phyloP scores from a whole-genome alignment of 2,113 vertebrate species.

The Physeter macrocephalus region DNA sequence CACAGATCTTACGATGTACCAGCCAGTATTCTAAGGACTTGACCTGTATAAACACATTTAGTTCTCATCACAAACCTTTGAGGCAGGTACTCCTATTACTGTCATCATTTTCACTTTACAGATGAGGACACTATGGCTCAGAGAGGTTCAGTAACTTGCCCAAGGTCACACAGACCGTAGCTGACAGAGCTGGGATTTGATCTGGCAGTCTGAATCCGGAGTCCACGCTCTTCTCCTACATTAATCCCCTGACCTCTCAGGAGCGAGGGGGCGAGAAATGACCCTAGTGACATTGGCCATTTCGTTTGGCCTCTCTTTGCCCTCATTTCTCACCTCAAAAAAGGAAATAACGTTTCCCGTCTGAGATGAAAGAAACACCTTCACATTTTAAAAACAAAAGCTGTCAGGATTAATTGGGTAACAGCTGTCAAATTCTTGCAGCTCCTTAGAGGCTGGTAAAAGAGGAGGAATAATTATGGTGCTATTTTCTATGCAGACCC shows the following conservation, averaged over 20 bases:
- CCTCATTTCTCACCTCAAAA: neutral
- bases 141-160: neutral
- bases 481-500: slow-evolving; percentile 64
- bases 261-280: neutral
- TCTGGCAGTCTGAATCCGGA: neutral
- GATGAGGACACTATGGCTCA: neutral
- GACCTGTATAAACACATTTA: neutral
- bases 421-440: slow-evolving; percentile 65
- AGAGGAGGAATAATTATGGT: slow-evolving; percentile 68
- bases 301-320: neutral
- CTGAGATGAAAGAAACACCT: slow-evolving; percentile 45
- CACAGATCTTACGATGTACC: neutral
- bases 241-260: neutral
- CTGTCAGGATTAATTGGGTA: slow-evolving; percentile 73
- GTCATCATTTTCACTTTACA: neutral
- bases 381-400: slow-evolving; percentile 51
- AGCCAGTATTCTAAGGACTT: neutral
- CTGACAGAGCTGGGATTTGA: neutral
- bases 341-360: slow-evolving; percentile 22
- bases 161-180: neutral
- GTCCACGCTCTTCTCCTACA: neutral
- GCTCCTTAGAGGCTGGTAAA: slow-evolving; percentile 61
- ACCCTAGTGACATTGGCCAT: neutral
- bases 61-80: neutral
- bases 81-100: neutral